A percentile compares a stretch with the other conserved stretches of the same genome.
phyloP scores from a whole-genome alignment of 2,888 invertebrate genomes.

The Rhamnusium bicolor region DNA sequence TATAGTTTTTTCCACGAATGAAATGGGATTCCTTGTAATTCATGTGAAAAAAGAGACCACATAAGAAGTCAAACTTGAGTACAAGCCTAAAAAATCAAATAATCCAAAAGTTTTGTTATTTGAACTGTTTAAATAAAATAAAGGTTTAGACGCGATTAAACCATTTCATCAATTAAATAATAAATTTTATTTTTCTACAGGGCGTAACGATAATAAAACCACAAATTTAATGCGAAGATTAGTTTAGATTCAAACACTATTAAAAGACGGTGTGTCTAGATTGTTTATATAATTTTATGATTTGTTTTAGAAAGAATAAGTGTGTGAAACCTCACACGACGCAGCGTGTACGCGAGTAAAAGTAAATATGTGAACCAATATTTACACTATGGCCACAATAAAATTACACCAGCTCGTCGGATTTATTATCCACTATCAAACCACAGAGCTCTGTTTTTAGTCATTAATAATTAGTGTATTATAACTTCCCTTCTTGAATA shows the following conservation, averaged over 20 bases:
- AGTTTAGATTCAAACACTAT: constrained; percentile 61
- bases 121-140: constrained; percentile 23
- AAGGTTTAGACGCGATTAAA: constrained; percentile 25
- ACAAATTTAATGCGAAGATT: constrained; percentile 56
- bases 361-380: constrained; percentile 65
- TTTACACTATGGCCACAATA: constrained; percentile 64
- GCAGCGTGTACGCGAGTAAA: constrained; percentile 60
- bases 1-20: constrained; percentile 16
- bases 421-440: constrained; percentile 55
- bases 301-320: constrained; percentile 70
- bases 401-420: constrained; percentile 58
- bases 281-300: constrained; percentile 70
- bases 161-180: constrained; percentile 27
- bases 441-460: constrained; percentile 43
- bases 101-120: constrained; percentile 23
- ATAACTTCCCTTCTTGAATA: constrained; percentile 24
- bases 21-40: not conserved
- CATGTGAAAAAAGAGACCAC: constrained; percentile 3
- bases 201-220: constrained; percentile 56
- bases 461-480: constrained; percentile 30
- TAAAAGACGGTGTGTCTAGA: constrained; percentile 61
- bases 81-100: constrained; percentile 25
- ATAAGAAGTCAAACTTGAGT: constrained; percentile 4
- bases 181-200: constrained; percentile 46
- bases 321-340: constrained; percentile 71